phyloP scores from a whole-genome alignment of 92 coral and sea anemone genomes.

The Plumapathes pennacea region DNA sequence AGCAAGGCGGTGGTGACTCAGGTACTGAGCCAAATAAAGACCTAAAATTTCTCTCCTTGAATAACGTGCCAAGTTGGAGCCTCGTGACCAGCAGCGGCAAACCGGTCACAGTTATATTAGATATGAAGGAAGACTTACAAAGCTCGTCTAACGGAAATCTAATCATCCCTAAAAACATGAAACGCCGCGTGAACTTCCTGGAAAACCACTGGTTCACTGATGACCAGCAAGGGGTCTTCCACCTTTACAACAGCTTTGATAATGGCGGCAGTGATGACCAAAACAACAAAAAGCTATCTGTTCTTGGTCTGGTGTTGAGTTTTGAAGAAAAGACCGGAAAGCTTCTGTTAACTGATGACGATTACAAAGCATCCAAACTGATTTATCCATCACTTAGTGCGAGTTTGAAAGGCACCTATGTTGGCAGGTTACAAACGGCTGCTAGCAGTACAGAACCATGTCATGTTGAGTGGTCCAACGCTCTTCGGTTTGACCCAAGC shows the following conservation, averaged over 20 bases:
- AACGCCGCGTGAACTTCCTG: neutral
- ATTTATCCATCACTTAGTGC: conserved; percentile 1
- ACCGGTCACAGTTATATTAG: conserved; percentile 9
- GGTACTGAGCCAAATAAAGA: too few relatives aligned
- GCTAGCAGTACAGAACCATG: neutral
- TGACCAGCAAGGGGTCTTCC: neutral
- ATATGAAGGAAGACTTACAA: conserved; percentile 12
- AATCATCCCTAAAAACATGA: conserved; percentile 12
- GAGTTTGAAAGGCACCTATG: neutral
- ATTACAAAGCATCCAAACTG: conserved; percentile 9
- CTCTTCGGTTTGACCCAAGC: conserved; percentile 1
- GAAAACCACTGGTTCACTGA: conserved; percentile 7
- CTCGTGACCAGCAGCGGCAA: conserved; percentile 6
- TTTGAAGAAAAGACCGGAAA: conserved; percentile 10
- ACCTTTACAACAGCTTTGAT: conserved; percentile 19
- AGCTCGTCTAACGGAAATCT: conserved; percentile 14
- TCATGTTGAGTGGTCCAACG: conserved; percentile 18
- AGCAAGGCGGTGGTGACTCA: too few relatives aligned
- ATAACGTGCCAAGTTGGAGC: too few relatives aligned
- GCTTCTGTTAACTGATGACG: neutral
- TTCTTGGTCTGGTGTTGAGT: conserved; percentile 4
- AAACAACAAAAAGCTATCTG: neutral
- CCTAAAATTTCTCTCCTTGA: too few relatives aligned
- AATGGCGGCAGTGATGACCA: neutral
- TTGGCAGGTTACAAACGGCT: neutral